Conservation (phyloP, 2,113 vertebrate species). For the Mesembrinibis cayennensis region DNA sequence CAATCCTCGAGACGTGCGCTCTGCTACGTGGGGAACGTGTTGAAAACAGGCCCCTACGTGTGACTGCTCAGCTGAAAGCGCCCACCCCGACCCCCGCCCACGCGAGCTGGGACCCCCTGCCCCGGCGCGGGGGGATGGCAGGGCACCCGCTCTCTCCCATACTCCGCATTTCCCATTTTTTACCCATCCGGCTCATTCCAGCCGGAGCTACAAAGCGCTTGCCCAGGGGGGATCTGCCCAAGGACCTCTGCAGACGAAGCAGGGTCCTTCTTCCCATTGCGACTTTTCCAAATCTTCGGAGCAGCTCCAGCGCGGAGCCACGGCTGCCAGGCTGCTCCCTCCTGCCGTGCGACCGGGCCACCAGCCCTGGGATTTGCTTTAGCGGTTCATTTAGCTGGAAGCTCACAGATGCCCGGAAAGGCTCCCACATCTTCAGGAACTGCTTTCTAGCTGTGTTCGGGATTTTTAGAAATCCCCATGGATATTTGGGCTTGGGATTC, state of each 20-base stretch:
- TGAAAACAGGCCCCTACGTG: background rate
- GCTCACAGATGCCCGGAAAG: background rate
- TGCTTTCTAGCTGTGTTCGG: background rate
- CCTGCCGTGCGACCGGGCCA: background rate
- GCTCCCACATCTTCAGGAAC: background rate
- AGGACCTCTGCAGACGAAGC: accelerated
- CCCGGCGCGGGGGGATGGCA: accelerated
- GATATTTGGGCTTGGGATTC: background rate
- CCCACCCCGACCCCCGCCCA: background rate
- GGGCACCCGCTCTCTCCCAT: accelerated
- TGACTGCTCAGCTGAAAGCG: background rate
- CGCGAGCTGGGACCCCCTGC: accelerated
- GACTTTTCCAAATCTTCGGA: background rate
- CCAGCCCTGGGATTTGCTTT: background rate
- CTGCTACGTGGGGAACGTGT: background rate
- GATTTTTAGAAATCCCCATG: background rate
- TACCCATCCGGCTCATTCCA: background rate
- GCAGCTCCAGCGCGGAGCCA: background rate
- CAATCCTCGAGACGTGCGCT: background rate
- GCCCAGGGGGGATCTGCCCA: background rate
- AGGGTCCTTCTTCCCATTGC: background rate
- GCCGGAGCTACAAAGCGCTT: background rate
- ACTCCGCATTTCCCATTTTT: background rate
- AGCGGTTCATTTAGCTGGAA: background rate
- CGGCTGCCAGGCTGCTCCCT: background rate